Evolutionary conservation across 35 echinoderm and acorn worm species (phyloP), one percentile per base, ranked within the genome.

Genomic region (Ophioderma brevispina): DNA sequence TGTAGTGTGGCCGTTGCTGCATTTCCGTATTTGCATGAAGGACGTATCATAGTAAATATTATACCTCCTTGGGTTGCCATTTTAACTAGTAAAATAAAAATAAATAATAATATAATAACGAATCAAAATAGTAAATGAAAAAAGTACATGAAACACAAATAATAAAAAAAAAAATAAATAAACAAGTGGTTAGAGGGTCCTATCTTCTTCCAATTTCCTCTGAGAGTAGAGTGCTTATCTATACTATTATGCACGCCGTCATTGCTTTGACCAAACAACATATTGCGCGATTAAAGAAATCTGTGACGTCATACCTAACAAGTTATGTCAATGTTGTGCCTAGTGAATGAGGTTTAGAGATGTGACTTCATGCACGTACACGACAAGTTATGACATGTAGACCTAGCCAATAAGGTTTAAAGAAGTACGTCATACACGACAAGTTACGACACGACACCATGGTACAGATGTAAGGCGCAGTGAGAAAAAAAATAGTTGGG

Each of bases 321-420:
- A n/a, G n/a, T n/a, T n/a, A n/a, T n/a, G n/a, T n/a, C n/a, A n/a
- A n/a, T n/a, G n/a, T n/a, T n/a, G n/a, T n/a, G n/a, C n/a, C n/a
- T n/a, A n/a, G n/a, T n/a, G n/a, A n/a, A n/a, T n/a, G n/a, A n/a
- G n/a, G n/a, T n/a, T n/a, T n/a, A n/a, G n/a, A n/a, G n/a, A n/a
- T n/a, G n/a, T n/a, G n/a, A n/a, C n/a, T n/a, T n/a, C n/a, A n/a
- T n/a, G n/a, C n/a, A n/a, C n/a, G n/a, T n/a, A n/a, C n/a, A n/a
- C n/a, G n/a, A n/a, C 59, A 70, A 30, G 59, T 70, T 70, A 70
- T 70, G 59, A 70, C 59, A 70, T 70, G 59, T 70, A 70, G 59
- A 70, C 59, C 28, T 30, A 70, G 59, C n/a, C 10, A 70, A 70
- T 30, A 70, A 70, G 5, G 17, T 46, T 46, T 46, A 46, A 17